These are phyloP conservation scores for Cotesia vestalis DNA, from an alignment of 1,140 invertebrate species.

Conservation along the genomic window DNA sequence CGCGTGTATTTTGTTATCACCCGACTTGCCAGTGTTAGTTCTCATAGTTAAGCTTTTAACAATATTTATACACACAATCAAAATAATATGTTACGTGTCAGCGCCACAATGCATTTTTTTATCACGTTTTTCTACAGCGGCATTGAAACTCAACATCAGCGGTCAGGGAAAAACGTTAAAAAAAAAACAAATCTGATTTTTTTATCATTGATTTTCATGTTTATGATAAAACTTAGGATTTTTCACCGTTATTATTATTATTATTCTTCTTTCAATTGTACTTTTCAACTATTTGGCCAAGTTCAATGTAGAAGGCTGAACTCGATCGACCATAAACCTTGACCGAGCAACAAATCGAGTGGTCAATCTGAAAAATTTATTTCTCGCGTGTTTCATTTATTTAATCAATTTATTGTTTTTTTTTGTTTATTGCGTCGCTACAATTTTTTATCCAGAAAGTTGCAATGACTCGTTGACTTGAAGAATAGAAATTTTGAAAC, in stretches of 20 bases:
- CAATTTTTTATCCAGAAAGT: neutral
- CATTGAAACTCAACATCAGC: slow-evolving; percentile 6
- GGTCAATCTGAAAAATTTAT: slow-evolving; percentile 27
- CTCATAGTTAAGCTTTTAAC: too few relatives aligned
- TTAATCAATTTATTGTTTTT: slow-evolving; percentile 4
- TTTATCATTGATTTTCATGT: too few relatives aligned
- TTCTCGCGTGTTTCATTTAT: slow-evolving; percentile 3
- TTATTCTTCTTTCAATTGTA: too few relatives aligned
- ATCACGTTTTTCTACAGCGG: too few relatives aligned
- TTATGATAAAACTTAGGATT: too few relatives aligned
- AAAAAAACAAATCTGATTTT: too few relatives aligned
- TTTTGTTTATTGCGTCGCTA: neutral
- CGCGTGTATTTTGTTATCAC: slow-evolving; percentile 21
- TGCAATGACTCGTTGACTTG: too few relatives aligned
- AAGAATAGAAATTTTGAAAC: too few relatives aligned
- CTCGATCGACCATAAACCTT: slow-evolving; percentile 26
- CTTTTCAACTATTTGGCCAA: slow-evolving; percentile 6
- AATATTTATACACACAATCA: too few relatives aligned
- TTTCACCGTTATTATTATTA: too few relatives aligned
- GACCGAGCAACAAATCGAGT: slow-evolving; percentile 17
- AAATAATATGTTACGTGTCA: too few relatives aligned
- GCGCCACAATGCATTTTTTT: neutral
- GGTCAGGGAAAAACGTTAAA: slow-evolving; percentile 12
- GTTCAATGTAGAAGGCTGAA: slow-evolving; percentile 29
- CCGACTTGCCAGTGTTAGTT: neutral